These are phyloP conservation scores for Muricea muricata DNA, from an alignment of 92 coral and sea anemone species.

Conservation along the genomic window DNA sequence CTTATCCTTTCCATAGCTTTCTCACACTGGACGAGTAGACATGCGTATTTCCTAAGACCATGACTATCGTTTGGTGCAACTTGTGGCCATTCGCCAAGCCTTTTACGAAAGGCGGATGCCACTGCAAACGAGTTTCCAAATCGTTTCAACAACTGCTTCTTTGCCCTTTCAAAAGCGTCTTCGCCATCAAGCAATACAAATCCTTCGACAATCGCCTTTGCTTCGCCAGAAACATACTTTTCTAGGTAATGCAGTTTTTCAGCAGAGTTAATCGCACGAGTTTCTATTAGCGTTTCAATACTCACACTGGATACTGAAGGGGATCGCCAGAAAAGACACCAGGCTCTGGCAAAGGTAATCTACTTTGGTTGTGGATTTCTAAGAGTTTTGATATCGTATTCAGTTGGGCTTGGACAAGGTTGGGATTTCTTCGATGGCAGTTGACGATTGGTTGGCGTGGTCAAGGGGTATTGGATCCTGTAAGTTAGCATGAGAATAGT, in stretches of 20 bases:
- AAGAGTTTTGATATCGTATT: slow-evolving; percentile 5
- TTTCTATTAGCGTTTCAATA: slow-evolving; percentile 18
- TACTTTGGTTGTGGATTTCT: slow-evolving; percentile 23
- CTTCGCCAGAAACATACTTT: slow-evolving; percentile 24
- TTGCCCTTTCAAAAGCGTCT: slow-evolving; percentile 32
- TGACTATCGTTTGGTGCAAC: background rate
- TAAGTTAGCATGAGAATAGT: background rate
- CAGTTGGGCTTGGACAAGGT: slow-evolving; percentile 7
- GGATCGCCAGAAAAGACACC: slow-evolving; percentile 17
- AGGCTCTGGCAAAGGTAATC: slow-evolving; percentile 25
- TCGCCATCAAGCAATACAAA: slow-evolving; percentile 13
- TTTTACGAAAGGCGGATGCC: background rate
- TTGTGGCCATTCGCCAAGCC: slow-evolving; percentile 1
- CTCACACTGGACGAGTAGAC: background rate
- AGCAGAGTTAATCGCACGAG: background rate
- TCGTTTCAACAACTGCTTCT: background rate
- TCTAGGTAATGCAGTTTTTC: slow-evolving; percentile 30
- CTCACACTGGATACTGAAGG: slow-evolving; percentile 22
- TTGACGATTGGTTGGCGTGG: background rate
- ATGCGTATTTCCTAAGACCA: background rate
- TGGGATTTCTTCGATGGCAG: background rate
- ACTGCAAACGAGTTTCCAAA: background rate
- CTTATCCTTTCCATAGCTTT: slow-evolving; percentile 5
- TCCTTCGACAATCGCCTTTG: slow-evolving; percentile 26
- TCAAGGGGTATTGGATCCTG: background rate